Conservation (phyloP, 2,113 vertebrate species). For the Numenius arquata region DNA sequence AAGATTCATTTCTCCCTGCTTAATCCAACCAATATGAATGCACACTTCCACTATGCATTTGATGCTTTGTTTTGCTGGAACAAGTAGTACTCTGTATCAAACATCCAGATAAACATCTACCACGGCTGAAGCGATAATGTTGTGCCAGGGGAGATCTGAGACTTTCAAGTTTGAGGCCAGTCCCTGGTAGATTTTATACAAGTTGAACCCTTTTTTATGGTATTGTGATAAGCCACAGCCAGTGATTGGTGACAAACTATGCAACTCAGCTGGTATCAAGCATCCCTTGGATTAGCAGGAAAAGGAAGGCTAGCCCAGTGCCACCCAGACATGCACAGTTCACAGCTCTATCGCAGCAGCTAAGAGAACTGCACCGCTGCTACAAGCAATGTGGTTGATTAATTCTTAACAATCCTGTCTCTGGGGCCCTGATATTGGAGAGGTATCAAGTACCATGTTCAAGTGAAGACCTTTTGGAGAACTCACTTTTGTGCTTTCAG, state of each 20-base stretch:
- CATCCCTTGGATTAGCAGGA: background rate
- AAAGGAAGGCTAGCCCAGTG: background rate
- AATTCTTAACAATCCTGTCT: background rate
- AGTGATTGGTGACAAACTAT: background rate
- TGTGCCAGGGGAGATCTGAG: background rate
- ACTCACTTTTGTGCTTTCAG: background rate
- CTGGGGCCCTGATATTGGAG: background rate
- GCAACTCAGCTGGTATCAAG: background rate
- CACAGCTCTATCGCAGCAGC: background rate
- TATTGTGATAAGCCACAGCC: background rate
- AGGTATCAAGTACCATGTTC: background rate
- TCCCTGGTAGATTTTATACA: background rate
- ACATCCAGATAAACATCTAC: background rate
- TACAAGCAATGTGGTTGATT: background rate
- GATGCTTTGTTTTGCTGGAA: background rate
- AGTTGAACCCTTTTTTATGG: background rate
- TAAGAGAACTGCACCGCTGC: background rate
- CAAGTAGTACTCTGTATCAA: background rate
- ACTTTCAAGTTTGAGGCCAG: background rate
- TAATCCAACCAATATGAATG: background rate
- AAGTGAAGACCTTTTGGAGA: background rate
- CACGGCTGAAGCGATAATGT: background rate
- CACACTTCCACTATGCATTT: background rate
- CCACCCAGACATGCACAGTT: background rate
- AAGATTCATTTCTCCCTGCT: background rate